phyloP scores from a whole-genome alignment of 2,113 vertebrate species.

The Cacatua alba region DNA sequence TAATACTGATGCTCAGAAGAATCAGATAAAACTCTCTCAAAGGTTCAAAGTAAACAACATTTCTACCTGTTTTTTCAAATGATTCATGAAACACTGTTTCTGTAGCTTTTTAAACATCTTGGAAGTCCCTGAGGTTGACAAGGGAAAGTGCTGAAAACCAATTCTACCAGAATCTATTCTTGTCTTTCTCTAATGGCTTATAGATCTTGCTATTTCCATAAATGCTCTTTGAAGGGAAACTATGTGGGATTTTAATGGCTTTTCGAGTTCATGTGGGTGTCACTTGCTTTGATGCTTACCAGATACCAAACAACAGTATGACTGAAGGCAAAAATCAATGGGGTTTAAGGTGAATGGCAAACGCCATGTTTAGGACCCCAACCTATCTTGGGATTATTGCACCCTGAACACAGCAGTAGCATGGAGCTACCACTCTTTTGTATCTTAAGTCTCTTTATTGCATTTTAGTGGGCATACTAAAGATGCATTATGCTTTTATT shows the following conservation, averaged over 20 bases:
- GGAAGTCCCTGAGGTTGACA: neutral
- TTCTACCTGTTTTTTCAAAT: neutral
- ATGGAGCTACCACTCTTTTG: neutral
- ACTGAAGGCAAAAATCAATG: neutral
- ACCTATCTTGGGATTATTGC: neutral
- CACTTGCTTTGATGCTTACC: conserved; percentile 23
- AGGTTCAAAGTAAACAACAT: neutral
- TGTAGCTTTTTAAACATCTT: neutral
- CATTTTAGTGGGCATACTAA: neutral
- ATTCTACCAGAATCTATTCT: conserved; percentile 27
- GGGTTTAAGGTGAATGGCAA: neutral
- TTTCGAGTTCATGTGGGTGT: neutral
- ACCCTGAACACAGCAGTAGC: neutral
- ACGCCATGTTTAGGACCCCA: neutral
- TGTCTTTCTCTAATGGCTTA: conserved; percentile 48
- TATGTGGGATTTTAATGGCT: conserved; percentile 49
- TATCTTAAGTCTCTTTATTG: neutral
- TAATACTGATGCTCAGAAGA: neutral
- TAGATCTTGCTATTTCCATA: conserved; percentile 52
- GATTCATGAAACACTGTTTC: neutral
- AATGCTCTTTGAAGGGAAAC: conserved; percentile 48
- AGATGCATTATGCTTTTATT: neutral
- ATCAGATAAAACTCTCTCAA: neutral
- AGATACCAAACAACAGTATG: neutral
- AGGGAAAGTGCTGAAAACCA: conserved; percentile 3